phyloP scores from a whole-genome alignment of 2,113 vertebrate species.

The Caretta caretta region DNA sequence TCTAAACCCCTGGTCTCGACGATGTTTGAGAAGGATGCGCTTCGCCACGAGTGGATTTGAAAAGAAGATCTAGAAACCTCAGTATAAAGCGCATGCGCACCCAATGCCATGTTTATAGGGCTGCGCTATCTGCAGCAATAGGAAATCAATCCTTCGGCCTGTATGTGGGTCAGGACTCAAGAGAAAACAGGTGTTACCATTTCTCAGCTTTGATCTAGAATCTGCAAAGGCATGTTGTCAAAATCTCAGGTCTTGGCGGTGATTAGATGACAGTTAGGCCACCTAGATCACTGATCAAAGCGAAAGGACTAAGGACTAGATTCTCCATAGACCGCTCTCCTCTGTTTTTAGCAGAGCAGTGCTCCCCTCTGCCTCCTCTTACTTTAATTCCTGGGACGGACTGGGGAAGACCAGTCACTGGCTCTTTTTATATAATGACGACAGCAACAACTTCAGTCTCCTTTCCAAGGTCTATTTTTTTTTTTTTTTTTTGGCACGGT shows the following conservation, averaged over 20 bases:
- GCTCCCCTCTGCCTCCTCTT: neutral
- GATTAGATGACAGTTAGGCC: neutral
- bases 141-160: neutral
- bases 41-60: neutral
- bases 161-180: neutral
- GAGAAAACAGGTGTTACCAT: neutral
- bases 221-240: neutral
- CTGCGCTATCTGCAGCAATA: neutral
- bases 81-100: neutral
- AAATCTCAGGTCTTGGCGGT: neutral
- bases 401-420: neutral
- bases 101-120: neutral
- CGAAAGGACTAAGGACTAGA: neutral
- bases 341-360: neutral
- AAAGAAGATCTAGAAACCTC: neutral
- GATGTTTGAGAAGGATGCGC: neutral
- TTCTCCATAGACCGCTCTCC: neutral
- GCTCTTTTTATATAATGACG: neutral
- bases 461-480: neutral
- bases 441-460: neutral
- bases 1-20: neutral
- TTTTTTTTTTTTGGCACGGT: no score
- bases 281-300: neutral
- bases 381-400: neutral
- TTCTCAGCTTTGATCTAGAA: neutral